phyloP scores from a whole-genome alignment of 2,113 vertebrate species.

The Centropus bengalensis region DNA sequence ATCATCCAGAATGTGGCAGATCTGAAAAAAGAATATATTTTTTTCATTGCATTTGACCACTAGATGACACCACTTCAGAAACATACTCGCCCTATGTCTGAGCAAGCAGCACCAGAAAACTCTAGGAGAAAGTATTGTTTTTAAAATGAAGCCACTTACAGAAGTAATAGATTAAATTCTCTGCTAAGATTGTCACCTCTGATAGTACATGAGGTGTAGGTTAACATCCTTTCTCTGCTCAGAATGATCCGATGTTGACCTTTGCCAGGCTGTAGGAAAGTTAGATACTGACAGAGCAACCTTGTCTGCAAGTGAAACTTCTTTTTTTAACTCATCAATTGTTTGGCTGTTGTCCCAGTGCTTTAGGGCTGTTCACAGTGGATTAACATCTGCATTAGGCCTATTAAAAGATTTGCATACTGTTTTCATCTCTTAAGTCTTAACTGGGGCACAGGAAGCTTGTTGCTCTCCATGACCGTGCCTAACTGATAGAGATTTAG shows the following conservation, averaged over 20 bases:
- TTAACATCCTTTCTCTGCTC: not conserved
- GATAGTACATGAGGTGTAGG: not conserved
- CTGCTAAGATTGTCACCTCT: not conserved
- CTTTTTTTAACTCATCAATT: not conserved
- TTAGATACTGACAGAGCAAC: not conserved
- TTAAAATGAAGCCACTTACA: not conserved
- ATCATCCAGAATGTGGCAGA: not conserved
- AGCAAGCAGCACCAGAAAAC: not conserved
- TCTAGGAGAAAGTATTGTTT: not conserved
- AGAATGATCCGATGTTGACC: not conserved
- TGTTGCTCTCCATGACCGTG: not conserved
- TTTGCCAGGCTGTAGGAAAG: not conserved
- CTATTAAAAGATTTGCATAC: slow-evolving; percentile 42
- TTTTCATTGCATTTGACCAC: slow-evolving; percentile 16
- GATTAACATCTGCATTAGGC: slow-evolving; percentile 30
- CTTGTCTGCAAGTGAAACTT: not conserved
- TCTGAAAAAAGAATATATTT: not conserved
- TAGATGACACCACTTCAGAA: slow-evolving; percentile 57
- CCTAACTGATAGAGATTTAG: not conserved
- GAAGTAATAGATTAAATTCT: not conserved
- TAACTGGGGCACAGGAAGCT: not conserved
- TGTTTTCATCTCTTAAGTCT: slow-evolving; percentile 9
- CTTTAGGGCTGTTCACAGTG: not conserved
- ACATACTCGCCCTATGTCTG: not conserved
- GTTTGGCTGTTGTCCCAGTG: not conserved